Conservation (phyloP, 2,888 invertebrate genomes). For the Apamea sordens region DNA sequence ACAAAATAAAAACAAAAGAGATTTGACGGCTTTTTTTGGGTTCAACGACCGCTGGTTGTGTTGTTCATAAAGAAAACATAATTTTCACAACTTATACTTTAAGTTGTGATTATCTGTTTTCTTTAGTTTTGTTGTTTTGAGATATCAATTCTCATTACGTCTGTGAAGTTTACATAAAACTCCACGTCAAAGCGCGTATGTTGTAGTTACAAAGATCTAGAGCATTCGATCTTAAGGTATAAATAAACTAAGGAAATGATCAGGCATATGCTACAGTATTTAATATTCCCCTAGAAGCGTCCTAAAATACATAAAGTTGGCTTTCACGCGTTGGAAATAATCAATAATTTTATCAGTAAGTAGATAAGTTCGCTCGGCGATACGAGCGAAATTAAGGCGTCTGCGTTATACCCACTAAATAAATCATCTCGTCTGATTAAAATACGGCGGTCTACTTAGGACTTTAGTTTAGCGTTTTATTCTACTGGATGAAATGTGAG, state of each 20-base stretch:
- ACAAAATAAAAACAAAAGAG: too few relatives aligned
- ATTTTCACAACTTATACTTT: too few relatives aligned
- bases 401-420: conserved; percentile 5
- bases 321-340: conserved; percentile 44
- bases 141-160: too few relatives aligned
- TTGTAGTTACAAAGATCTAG: background rate
- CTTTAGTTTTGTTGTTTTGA: too few relatives aligned
- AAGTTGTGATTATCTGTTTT: too few relatives aligned
- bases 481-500: background rate
- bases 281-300: conserved; percentile 14
- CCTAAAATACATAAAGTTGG: conserved; percentile 42
- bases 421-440: conserved; percentile 10
- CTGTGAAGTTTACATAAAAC: too few relatives aligned
- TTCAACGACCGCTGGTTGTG: too few relatives aligned
- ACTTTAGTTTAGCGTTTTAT: background rate
- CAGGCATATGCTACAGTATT: background rate
- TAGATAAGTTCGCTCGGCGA: conserved; percentile 54
- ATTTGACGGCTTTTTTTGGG: too few relatives aligned
- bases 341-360: conserved; percentile 66
- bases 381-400: conserved; percentile 50
- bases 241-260: background rate
- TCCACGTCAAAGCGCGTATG: background rate
- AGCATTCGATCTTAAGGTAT: background rate
- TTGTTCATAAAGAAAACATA: too few relatives aligned
- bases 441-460: background rate